Base-by-base conservation (phyloP, 64 coral and sea anemone genomes). In the Hydrozoanthus tunicans region DNA sequence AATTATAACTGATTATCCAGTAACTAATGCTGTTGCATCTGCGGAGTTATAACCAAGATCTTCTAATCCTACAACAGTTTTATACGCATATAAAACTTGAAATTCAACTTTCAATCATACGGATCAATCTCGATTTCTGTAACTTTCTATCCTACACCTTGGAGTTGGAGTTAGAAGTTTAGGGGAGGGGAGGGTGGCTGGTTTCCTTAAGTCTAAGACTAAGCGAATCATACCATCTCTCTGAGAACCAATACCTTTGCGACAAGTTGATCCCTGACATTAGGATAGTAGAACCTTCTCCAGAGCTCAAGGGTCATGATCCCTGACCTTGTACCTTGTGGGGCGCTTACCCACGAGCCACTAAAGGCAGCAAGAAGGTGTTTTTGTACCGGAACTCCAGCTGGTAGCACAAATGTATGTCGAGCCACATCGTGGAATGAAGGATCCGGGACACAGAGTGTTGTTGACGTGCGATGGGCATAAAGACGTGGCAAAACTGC, bases 271-370 rank as follows among this genome's bases (percentile, higher is more conserved):
- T 99, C 96, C 62, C 96, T 95, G 52, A 94, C 90, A 59, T 99
- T 99, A 65, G 96, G 96, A 66, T 99, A 99, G 73, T 99, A 99
- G 81, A 90, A 99, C 82, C 96, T 61, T 70, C 92, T 93, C 96
- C 96, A 99, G 12, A 99, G 79, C 81, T 99, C 92, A 99, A 99
- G 96, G 15, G 94, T 77, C 75, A 99, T 89, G 71, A 93, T 79
- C 77, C 89, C 93, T 75, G 85, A 91, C 58, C 95, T 82, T 91
- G 94, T 56, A 3, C 89, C 78, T 9, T 83, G 80, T 62, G 89
- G 81, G 20, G 64, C 88, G 80, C 84, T 82, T 12, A 91, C 81
- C 92, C 94, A 94, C 68, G 96, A 99, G 14, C 96, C 91, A 77
- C 92, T 93, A 84, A 93, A 99, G 24, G 96, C 96, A 32, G 96